These are phyloP conservation scores for Mythimna vitellina DNA, from an alignment of 2,888 invertebrate genomes.

Conservation along the genomic window DNA sequence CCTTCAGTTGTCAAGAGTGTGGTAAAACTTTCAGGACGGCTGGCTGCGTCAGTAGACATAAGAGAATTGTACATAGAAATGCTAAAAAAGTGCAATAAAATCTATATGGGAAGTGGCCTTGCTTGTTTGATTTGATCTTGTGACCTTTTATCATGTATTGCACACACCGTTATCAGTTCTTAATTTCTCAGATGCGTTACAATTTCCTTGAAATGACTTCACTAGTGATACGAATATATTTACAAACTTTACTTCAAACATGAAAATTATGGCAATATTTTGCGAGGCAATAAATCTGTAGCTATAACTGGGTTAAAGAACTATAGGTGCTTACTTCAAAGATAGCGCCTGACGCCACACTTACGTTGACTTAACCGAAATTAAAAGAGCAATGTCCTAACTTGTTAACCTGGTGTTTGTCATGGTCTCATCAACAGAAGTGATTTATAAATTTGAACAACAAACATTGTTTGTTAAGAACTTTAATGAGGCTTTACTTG, in stretches of 20 bases:
- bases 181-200: slow-evolving; percentile 28
- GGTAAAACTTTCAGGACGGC: slow-evolving; percentile 88
- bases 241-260: slow-evolving; percentile 4
- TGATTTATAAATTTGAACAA: slow-evolving; percentile 30
- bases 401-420: slow-evolving; percentile 54
- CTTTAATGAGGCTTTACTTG: slow-evolving; percentile 35
- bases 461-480: slow-evolving; percentile 23
- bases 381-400: slow-evolving; percentile 80
- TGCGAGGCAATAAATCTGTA: slow-evolving; percentile 14
- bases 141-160: slow-evolving; percentile 54
- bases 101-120: slow-evolving; percentile 41
- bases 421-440: slow-evolving; percentile 33
- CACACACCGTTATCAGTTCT: slow-evolving; percentile 42
- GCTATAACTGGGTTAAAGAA: slow-evolving; percentile 34
- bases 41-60: slow-evolving; percentile 87
- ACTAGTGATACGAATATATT: neutral
- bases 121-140: slow-evolving; percentile 60
- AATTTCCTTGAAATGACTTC: slow-evolving; percentile 15
- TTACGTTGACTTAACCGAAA: slow-evolving; percentile 82
- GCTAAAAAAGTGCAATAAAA: slow-evolving; percentile 74
- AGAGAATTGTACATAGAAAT: slow-evolving; percentile 83
- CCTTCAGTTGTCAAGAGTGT: slow-evolving; percentile 85
- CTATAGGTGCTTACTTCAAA: slow-evolving; percentile 56
- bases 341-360: slow-evolving; percentile 66
- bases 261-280: slow-evolving; percentile 2